Percentiles rank a stretch among this genome's conserved stretches.
These are phyloP conservation scores for Spermophilus dauricus DNA, from an alignment of 2,113 vertebrate genomes.

Conservation along the genomic window DNA sequence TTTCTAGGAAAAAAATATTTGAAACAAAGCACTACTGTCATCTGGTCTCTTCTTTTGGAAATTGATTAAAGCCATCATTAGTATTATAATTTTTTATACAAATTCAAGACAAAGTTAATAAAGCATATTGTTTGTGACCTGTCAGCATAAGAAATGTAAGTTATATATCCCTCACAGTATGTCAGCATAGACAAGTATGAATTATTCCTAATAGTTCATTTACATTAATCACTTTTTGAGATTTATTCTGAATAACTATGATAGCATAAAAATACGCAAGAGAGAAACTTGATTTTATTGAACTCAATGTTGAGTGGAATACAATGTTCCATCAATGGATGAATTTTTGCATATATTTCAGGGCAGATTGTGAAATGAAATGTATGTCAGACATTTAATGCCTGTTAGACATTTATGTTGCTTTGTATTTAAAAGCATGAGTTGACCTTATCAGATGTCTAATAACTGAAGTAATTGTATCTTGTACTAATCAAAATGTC, in stretches of 20 bases:
- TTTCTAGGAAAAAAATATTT: conserved; percentile 17
- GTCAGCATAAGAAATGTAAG: conserved; percentile 44
- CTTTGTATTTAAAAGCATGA: conserved; percentile 77
- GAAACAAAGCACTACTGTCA: conserved; percentile 36
- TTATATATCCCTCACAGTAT: background rate
- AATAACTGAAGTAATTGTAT: conserved; percentile 77
- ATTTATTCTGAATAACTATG: conserved; percentile 62
- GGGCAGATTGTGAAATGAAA: conserved; percentile 57
- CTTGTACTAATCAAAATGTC: conserved; percentile 79
- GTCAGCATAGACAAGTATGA: conserved; percentile 23
- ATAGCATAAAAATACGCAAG: conserved; percentile 42
- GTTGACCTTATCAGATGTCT: conserved; percentile 79
- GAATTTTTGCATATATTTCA: conserved; percentile 66
- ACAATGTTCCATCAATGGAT: conserved; percentile 54
- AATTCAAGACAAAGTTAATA: conserved; percentile 22
- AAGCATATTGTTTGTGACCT: conserved; percentile 18
- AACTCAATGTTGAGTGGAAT: background rate
- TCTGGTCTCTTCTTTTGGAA: conserved; percentile 52
- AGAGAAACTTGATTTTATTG: conserved; percentile 62
- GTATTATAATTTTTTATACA: background rate
- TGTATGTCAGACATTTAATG: conserved; percentile 43
- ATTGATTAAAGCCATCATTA: conserved; percentile 22
- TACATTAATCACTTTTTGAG: conserved; percentile 48
- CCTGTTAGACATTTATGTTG: conserved; percentile 71
- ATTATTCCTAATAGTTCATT: conserved; percentile 58